Base-by-base conservation (phyloP, 2,797 vertebrate genomes). In the Momotus momota region DNA sequence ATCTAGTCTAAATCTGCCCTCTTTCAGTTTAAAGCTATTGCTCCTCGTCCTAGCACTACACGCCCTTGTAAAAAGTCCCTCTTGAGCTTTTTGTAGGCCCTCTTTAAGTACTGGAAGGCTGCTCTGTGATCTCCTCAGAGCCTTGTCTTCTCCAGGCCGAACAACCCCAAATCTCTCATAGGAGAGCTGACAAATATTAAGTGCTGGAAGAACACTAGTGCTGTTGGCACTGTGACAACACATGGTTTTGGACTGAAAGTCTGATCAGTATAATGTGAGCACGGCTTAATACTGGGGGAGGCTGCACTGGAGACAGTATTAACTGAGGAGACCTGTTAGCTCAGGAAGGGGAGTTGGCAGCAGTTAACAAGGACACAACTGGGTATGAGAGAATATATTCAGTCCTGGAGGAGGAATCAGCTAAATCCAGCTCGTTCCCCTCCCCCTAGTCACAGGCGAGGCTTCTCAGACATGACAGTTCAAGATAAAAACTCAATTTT, bases 401-500 rank as follows among this genome's bases (percentile, higher is more conserved):
- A 78, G 60, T 67, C 60, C 93, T 70, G 74, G 62, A 88, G 81
- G 52, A 91, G 45, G 67, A 92, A 93, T 87, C 71, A 31, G 49
- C 52, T 66, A 85, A 93, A 96, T 77, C 66, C 81, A 87, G 43
- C 45, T 94, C 57, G 22, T 86, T 85, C 57, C 55, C 57, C 45
- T 93, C 64, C 41, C n/a, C 45, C 0, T 0, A 86, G 85, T 78
- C 79, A 82, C 61, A 92, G 61, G 45, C 31, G 5, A 90, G 90
- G 57, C 83, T 90, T 95, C 93, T 93, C 57, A 95, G 91, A 61
- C 57, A 49, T 4, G 93, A 83, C 81, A 85, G 72, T 87, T 94
- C 67, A 67, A 95, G 94, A 94, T 96, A 87, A 96, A 90, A 96
- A 71, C 60, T 95, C 92, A 87, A 78, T 97, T 96, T 94, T 85